Evolutionary conservation across 2,113 vertebrate species (phyloP), one percentile per base, ranked within the genome.

Genomic region (Pituophis catenifer): DNA sequence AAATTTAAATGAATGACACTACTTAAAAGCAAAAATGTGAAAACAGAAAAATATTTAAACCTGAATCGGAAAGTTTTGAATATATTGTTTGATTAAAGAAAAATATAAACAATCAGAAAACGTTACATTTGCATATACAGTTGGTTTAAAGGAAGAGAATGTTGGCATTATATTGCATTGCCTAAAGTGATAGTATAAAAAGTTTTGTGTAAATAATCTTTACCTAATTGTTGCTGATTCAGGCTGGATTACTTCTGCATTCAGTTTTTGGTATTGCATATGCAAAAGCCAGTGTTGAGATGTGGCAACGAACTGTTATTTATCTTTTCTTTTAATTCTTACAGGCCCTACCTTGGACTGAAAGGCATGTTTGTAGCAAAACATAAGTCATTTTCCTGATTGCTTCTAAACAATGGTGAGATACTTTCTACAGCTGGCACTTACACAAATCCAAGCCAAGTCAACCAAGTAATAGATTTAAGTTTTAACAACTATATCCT

Each of bases 191-290:
- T 8, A 91, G 8, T 10, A 90, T 55, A 53, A 93, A 23, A 24
- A 2, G 1, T 50, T 48, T 89, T 17, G 0, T 0, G 0, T 3
- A 91, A 91, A 44, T 8, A 91, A 1, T 17, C 24, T 4, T 85
- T 90, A 0, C 2, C 86, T n/a, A n/a, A 70, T 70, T 8, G 50
- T 15, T 86, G 53, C 57, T 38, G 55, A 52, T 86, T n/a, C 52
- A 48, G 12, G 52, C 38, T 59, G 29, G 33, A 62, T 65, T 33
- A 53, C 9, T 17, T 81, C 62, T 90, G 50, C n/a, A 90, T 90
- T 65, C 53, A 62, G 44, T 26, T 17, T 52, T 0, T 0, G n/a
- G 44, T 5, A 10, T 9, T 86, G n/a, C 24, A 44, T 26, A 33
- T 81, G 26, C 55, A 89, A 62, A 81, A 70, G 7, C 8, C 50